These are phyloP conservation scores for Myripristis murdjan DNA, from an alignment of 2,797 vertebrate genomes.

Conservation along the genomic window DNA sequence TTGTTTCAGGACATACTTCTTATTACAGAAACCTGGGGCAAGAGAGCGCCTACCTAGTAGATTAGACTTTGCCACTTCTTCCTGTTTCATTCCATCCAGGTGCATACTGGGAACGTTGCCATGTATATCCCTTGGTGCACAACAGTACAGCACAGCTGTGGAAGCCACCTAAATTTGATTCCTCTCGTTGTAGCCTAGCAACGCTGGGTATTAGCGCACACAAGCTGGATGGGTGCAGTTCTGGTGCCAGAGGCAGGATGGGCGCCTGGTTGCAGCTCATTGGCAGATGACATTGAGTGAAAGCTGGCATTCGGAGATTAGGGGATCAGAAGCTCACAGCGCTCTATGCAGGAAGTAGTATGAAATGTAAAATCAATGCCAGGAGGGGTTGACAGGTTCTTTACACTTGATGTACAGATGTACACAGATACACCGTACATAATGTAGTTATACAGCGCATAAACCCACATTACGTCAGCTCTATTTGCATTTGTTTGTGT, in stretches of 20 bases:
- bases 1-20: slow-evolving; percentile 62
- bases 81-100: slow-evolving; percentile 81
- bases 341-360: slow-evolving; percentile 76
- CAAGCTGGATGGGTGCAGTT: slow-evolving; percentile 81
- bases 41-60: slow-evolving; percentile 66
- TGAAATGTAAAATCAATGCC: slow-evolving; percentile 80
- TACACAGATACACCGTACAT: slow-evolving; percentile 60
- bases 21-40: slow-evolving; percentile 45
- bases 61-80: slow-evolving; percentile 74
- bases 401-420: slow-evolving; percentile 69
- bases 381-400: slow-evolving; percentile 68
- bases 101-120: slow-evolving; percentile 82
- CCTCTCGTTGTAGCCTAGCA: slow-evolving; percentile 83
- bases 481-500: slow-evolving; percentile 27
- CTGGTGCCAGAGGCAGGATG: slow-evolving; percentile 83
- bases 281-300: slow-evolving; percentile 86
- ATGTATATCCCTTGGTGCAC: slow-evolving; percentile 77
- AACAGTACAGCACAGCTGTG: slow-evolving; percentile 82
- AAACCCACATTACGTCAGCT: slow-evolving; percentile 44
- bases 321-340: slow-evolving; percentile 83
- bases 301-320: slow-evolving; percentile 85
- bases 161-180: slow-evolving; percentile 84
- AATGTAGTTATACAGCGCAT: slow-evolving; percentile 54
- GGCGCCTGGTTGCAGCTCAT: slow-evolving; percentile 84
- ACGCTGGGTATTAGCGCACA: slow-evolving; percentile 80